These are phyloP conservation scores for Apodemus agrarius DNA, from an alignment of 2,797 vertebrate genomes.

Conservation along the genomic window DNA sequence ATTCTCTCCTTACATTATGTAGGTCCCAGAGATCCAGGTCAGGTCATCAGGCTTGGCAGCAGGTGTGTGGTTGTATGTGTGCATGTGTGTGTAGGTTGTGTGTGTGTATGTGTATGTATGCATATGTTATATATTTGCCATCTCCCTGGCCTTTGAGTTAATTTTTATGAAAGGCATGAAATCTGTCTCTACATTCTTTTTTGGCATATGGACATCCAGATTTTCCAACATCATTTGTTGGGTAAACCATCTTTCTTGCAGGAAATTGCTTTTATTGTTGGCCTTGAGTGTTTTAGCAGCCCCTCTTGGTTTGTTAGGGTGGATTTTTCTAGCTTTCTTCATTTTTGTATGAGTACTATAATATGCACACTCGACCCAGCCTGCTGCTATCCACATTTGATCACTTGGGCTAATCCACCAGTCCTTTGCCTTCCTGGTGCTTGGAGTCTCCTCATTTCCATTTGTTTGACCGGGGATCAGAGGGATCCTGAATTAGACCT, in stretches of 20 bases:
- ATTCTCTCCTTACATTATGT: background rate
- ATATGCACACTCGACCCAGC: background rate
- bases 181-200: background rate
- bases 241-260: background rate
- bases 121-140: background rate
- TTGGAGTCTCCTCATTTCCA: background rate
- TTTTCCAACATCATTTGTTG: constrained; percentile 30
- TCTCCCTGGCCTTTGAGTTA: background rate
- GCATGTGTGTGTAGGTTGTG: no score
- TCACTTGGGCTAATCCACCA: background rate
- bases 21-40: background rate
- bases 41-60: background rate
- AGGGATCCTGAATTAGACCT: background rate
- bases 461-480: background rate
- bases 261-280: background rate
- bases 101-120: background rate
- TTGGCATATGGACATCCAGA: background rate
- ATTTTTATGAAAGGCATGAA: constrained; percentile 15
- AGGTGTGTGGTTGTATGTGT: background rate
- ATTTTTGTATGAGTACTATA: background rate
- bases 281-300: background rate
- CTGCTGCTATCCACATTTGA: background rate
- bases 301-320: background rate
- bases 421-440: background rate
- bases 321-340: background rate